These are phyloP conservation scores for Leptarthrus brevirostris DNA, from an alignment of 2,888 invertebrate species.

Conservation along the genomic window DNA sequence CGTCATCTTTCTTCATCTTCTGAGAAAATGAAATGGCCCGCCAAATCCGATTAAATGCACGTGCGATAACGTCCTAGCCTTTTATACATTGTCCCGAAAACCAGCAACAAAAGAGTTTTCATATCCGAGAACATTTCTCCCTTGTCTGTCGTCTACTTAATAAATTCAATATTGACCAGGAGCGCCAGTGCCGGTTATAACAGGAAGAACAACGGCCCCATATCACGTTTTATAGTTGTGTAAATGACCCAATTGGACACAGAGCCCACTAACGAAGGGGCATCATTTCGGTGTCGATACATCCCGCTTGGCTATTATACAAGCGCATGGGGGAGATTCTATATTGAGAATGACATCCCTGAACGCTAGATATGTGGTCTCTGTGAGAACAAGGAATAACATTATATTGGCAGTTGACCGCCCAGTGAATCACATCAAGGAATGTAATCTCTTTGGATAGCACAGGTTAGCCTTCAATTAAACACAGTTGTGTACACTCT, in stretches of 20 bases:
- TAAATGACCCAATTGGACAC: slow-evolving; percentile 53
- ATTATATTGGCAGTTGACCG: slow-evolving; percentile 52
- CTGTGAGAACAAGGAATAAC: slow-evolving; percentile 42
- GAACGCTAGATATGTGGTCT: slow-evolving; percentile 14
- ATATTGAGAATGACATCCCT: slow-evolving; percentile 48
- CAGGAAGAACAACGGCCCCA: slow-evolving; percentile 35
- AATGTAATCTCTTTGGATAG: slow-evolving; percentile 49
- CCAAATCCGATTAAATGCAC: slow-evolving; percentile 19
- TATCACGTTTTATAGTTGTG: slow-evolving; percentile 51
- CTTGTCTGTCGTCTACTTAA: slow-evolving; percentile 9
- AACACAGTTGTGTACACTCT: slow-evolving; percentile 50
- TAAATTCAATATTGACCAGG: slow-evolving; percentile 43
- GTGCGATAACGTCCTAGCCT: not conserved
- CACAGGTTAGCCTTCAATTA: slow-evolving; percentile 47
- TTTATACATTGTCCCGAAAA: not conserved
- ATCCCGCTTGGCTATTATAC: slow-evolving; percentile 31
- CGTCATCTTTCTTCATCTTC: no score
- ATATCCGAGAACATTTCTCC: not conserved
- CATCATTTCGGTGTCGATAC: slow-evolving; percentile 49
- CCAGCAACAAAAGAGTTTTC: not conserved
- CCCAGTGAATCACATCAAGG: slow-evolving; percentile 48
- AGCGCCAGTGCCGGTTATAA: not conserved
- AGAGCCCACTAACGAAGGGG: slow-evolving; percentile 41
- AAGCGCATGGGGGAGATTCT: slow-evolving; percentile 16
- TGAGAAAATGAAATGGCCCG: no score